These are phyloP conservation scores for Drosophila pullipes DNA, from an alignment of 2,888 invertebrate species.

Conservation along the genomic window DNA sequence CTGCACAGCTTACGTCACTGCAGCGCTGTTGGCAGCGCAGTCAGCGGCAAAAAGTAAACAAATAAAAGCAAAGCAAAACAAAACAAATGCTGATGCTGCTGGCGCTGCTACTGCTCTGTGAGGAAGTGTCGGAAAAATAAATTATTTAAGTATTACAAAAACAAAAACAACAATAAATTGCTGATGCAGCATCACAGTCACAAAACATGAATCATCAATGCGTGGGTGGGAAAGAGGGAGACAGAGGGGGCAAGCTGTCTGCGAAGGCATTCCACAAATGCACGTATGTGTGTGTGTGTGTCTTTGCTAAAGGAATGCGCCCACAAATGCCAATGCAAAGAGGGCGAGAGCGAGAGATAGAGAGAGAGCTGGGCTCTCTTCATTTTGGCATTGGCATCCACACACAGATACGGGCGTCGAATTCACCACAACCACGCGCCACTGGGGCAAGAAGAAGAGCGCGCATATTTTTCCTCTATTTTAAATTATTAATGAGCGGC, in stretches of 20 bases:
- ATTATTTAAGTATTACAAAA: constrained; percentile 56
- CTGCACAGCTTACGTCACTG: constrained; percentile 70
- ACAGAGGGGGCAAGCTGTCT: constrained; percentile 34
- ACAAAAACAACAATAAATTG: constrained; percentile 32
- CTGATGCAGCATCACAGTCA: constrained; percentile 52
- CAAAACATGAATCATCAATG: constrained; percentile 74
- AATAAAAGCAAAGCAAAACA: constrained; percentile 51
- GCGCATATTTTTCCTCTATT: constrained; percentile 75
- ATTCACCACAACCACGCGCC: constrained; percentile 61
- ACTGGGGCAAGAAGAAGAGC: constrained; percentile 56
- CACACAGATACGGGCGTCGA: constrained; percentile 20
- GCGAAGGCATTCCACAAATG: constrained; percentile 53
- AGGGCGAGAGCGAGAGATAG: constrained; percentile 15
- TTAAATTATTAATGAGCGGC: constrained; percentile 82
- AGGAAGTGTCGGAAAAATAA: constrained; percentile 67
- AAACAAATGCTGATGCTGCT: constrained; percentile 30
- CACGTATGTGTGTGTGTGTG: constrained; percentile 8
- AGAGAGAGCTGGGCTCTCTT: constrained; percentile 14
- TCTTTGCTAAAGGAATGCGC: constrained; percentile 52
- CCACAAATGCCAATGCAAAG: constrained; percentile 61
- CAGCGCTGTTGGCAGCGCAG: constrained; percentile 37
- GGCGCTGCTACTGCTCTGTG: constrained; percentile 11
- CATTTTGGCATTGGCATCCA: constrained; percentile 54
- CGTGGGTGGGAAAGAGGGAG: constrained; percentile 8
- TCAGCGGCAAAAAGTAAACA: constrained; percentile 66